Evolutionary conservation across 2,888 invertebrate genomes (phyloP), one percentile per base, ranked within the genome.

Genomic region (Allacma fusca): DNA sequence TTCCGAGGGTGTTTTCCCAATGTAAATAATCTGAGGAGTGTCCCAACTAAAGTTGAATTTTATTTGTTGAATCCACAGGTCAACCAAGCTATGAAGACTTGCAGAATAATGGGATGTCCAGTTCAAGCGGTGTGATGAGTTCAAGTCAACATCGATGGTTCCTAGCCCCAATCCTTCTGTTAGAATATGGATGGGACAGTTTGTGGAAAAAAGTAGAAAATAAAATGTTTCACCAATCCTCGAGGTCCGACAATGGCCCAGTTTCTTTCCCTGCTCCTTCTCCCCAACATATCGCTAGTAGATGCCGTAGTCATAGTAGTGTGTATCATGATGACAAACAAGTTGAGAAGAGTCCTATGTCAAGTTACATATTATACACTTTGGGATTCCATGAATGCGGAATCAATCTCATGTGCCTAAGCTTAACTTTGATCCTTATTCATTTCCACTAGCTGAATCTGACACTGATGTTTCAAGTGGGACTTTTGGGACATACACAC

Each of bases 1-100:
- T 7, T 34, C 9, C 9, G 34, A 9, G 34, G 34, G 34, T 7
- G 34, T n/a, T n/a, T n/a, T n/a, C n/a, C n/a, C n/a, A n/a, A n/a
- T n/a, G n/a, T n/a, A n/a, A n/a, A n/a, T n/a, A n/a, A n/a, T n/a
- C n/a, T n/a, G n/a, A n/a, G 34, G 34, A 4, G 34, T 34, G 34
- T 34, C 4, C 5, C 4, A 34, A 34, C 34, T 34, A 34, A 34
- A n/a, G 4, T 34, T 34, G 4, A 9, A 34, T 34, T 34, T 34
- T 34, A 34, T 34, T 34, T 34, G 34, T 34, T 9, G 34, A 19
- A 57, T 9, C 9, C 9, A 59, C 77, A 80, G 83, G 81, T 78
- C 79, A 81, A 71, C 70, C 78, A 43, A 81, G 78, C 78, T 83
- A 80, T 62, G 81, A 79, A 57, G 81, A 81, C 73, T 78, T 81